Evolutionary conservation across 2,797 vertebrate species (phyloP).

Genomic region (Salarias fasciatus): DNA sequence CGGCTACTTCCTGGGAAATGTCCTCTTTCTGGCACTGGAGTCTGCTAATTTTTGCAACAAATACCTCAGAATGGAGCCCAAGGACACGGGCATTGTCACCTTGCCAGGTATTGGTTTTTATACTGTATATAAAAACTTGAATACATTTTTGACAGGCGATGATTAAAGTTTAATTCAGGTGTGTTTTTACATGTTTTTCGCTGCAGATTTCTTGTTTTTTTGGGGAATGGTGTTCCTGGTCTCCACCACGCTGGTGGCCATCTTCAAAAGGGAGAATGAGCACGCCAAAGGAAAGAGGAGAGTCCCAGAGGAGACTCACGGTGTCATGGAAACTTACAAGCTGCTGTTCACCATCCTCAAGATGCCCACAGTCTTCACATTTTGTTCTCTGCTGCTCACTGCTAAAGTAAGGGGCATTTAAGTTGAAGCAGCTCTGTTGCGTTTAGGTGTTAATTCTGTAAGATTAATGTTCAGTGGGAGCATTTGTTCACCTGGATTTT

Average conservation of each 20-base stretch:
- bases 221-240: constrained; percentile 95
- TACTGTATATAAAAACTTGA: background rate
- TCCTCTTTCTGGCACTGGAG: constrained; percentile 96
- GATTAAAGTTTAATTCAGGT: background rate
- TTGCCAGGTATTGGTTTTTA: constrained; percentile 73
- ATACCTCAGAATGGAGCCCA: constrained; percentile 90
- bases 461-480: background rate
- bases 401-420: constrained; percentile 85
- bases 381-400: constrained; percentile 93
- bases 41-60: constrained; percentile 97
- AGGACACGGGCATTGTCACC: constrained; percentile 91
- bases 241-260: constrained; percentile 94
- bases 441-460: no score
- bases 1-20: constrained; percentile 97
- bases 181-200: constrained; percentile 10
- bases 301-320: constrained; percentile 88
- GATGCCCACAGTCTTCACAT: constrained; percentile 95
- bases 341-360: constrained; percentile 92
- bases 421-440: no score
- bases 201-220: constrained; percentile 95
- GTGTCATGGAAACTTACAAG: constrained; percentile 93
- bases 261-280: constrained; percentile 91
- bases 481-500: background rate
- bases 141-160: background rate
- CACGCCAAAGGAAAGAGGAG: constrained; percentile 62